These are phyloP conservation scores for Cephonodes hylas DNA, from an alignment of 2,888 invertebrate species.

Conservation along the genomic window DNA sequence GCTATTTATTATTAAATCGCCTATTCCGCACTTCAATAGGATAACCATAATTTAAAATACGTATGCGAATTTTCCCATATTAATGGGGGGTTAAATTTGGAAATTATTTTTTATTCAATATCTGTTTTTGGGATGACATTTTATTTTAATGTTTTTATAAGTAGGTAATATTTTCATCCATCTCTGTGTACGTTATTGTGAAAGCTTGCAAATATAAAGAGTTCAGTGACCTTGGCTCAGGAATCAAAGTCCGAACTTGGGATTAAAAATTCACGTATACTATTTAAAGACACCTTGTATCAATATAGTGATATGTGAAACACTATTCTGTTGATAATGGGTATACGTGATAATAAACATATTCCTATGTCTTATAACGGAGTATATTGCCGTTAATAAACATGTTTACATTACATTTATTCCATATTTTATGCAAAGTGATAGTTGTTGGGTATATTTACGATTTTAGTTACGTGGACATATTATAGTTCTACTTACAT, in stretches of 20 bases:
- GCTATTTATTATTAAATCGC: conserved; percentile 14
- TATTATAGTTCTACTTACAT: no score
- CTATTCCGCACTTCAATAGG: no score
- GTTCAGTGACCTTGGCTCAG: conserved; percentile 15
- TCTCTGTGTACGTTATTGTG: background rate
- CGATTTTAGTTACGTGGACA: no score
- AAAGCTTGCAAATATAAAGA: background rate
- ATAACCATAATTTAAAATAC: background rate
- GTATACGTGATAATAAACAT: background rate
- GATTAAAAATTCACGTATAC: background rate
- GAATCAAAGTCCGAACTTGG: conserved; percentile 15
- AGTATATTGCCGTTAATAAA: no score
- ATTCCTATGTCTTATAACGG: no score
- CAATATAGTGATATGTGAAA: background rate
- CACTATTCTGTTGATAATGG: background rate
- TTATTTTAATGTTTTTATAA: background rate
- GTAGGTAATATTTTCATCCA: background rate
- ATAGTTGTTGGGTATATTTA: no score
- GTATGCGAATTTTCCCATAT: background rate
- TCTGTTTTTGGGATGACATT: no score
- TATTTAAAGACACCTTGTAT: background rate
- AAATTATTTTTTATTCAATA: background rate
- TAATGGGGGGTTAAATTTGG: conserved; percentile 8
- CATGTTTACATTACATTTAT: no score
- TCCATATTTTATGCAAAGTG: no score